Conservation (phyloP, 2,888 invertebrate species). For the Meandrusa payeni region DNA sequence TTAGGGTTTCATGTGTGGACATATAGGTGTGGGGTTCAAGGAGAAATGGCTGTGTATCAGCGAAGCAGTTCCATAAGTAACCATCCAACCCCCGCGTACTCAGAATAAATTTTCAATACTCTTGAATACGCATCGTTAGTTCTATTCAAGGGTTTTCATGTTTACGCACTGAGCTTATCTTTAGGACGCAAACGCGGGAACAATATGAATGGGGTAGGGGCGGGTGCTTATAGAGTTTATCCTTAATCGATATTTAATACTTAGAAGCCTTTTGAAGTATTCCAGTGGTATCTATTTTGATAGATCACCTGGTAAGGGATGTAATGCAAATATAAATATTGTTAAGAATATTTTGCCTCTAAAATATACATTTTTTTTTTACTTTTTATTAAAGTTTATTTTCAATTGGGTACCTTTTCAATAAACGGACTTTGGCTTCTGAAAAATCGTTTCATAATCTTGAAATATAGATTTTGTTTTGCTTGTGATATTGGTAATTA, state of each 20-base stretch:
- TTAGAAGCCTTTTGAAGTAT: slow-evolving; percentile 37
- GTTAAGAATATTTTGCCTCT: too few relatives aligned
- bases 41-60: slow-evolving; percentile 43
- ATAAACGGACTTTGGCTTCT: too few relatives aligned
- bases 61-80: slow-evolving; percentile 64
- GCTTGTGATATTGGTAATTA: too few relatives aligned
- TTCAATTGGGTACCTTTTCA: too few relatives aligned
- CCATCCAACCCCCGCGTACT: slow-evolving; percentile 67
- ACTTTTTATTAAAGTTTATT: too few relatives aligned
- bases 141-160: slow-evolving; percentile 59
- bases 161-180: slow-evolving; percentile 48
- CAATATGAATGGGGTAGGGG: slow-evolving; percentile 26
- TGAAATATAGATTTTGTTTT: too few relatives aligned
- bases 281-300: slow-evolving; percentile 44
- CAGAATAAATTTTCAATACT: slow-evolving; percentile 79
- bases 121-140: slow-evolving; percentile 65
- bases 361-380: too few relatives aligned
- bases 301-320: slow-evolving; percentile 32
- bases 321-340: too few relatives aligned
- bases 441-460: too few relatives aligned
- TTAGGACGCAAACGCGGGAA: slow-evolving; percentile 31
- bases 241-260: slow-evolving; percentile 71
- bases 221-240: slow-evolving; percentile 42
- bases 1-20: slow-evolving; percentile 9
- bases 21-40: slow-evolving; percentile 32